Base-by-base conservation (phyloP, 2,113 vertebrate genomes). In the Emydocephalus ijimae region DNA sequence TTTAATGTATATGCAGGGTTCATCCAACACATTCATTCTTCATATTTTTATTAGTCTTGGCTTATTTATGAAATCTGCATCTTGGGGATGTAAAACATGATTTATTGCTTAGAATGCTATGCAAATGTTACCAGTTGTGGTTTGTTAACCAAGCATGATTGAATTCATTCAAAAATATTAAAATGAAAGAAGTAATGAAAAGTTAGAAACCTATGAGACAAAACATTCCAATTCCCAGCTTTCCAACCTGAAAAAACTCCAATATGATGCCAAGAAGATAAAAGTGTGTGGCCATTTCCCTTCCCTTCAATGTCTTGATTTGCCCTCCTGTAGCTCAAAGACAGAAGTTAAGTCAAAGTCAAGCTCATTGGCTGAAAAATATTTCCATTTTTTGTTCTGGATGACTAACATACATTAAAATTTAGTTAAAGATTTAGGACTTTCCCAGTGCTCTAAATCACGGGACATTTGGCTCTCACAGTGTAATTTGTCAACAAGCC, bases 391-490 rank as follows among this genome's bases (percentile, higher is more conserved):
- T 50, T 39, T 81, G 74, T 81, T 81, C 74, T 39, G 74, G 74
- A 89, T 85, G 29, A 10, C 34, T 85, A 21, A n/a, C 55, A 59
- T 45, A 52, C 69, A 34, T 3, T 89, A 85, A 85, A n/a, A 39
- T 20, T 59, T 26, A 90, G 20, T 52, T 86, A 86, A 90, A 89
- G 45, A 50, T 90, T 57, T 92, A n/a, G 20, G 34, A 61, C n/a
- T 92, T 89, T 86, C 74, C 24, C 43, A 90, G 69, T 1, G 21
- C 50, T 86, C 29, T 90, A 61, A 90, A 92, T 88, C 74, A 90
- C 88, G 61, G 54, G 74, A 34, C 45, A 34, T 34, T 86, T 86
- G 55, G 29, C 52, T n/a, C 56, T 48, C 55, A 43, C 74, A 61
- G 61, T 52, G 4, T 86, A 86, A 90, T 90, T 92, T 92, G 54